Base-by-base conservation (phyloP, 2,888 invertebrate genomes). In the Parapristionchus giblindavisi region DNA sequence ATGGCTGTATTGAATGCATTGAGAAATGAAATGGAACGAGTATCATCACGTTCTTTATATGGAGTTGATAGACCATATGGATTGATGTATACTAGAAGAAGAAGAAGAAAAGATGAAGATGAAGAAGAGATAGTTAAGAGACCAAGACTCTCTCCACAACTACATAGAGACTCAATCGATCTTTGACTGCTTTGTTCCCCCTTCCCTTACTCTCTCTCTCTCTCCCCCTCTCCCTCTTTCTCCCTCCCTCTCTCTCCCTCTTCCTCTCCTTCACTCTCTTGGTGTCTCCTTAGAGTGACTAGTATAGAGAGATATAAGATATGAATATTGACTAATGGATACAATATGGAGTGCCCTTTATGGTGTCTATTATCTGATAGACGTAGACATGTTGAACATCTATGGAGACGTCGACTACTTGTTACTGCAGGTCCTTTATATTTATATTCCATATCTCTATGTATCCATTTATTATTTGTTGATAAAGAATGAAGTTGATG, bases 311-410 rank as follows among this genome's bases (percentile, higher is more conserved):
- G n/a, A n/a, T n/a, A n/a, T n/a, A n/a, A n/a, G n/a, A n/a, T n/a
- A n/a, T n/a, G n/a, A n/a, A n/a, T n/a, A n/a, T n/a, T n/a, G n/a
- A n/a, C n/a, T n/a, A n/a, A n/a, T n/a, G n/a, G n/a, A n/a, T n/a
- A n/a, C n/a, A n/a, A 21, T 14, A 71, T 71, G 71, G 71, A 71
- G 54, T 71, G 71, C 56, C 71, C 71, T 32, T 38, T 71, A 21
- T 71, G 71, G 54, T 71, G 71, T 71, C 24, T 71, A 38, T 17
- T 71, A 4, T 71, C 71, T 40, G 71, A 71, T 71, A n/a, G 71
- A 56, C 34, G 71, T 27, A 40, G 71, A 24, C 71, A 71, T 56
- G 40, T 71, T 11, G 71, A 71, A 40, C 71, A 71, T 32, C 32
- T 71, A 2, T 71, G 71, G 71, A 71, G 71, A 34, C 32, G 71